phyloP scores from a whole-genome alignment of 1,140 invertebrate genomes.

The Melipona quadrifasciata region DNA sequence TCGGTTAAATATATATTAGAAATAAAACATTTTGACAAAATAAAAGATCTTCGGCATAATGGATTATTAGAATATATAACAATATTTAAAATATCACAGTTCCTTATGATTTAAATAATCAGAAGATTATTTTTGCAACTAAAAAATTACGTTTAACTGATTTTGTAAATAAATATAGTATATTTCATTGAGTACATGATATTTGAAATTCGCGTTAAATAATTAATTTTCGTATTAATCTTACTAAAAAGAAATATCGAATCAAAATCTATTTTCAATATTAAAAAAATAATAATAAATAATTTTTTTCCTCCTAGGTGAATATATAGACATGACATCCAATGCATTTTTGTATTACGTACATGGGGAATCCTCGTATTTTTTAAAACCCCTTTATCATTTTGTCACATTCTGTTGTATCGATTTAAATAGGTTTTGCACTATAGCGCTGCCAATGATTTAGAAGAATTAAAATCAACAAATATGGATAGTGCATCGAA shows the following conservation, averaged over 20 bases:
- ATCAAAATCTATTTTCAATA: background rate
- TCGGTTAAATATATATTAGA: too few species aligned
- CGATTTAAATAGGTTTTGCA: too few species aligned
- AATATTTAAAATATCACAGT: background rate
- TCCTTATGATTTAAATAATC: background rate
- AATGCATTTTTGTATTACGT: too few species aligned
- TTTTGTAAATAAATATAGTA: background rate
- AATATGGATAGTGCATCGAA: too few species aligned
- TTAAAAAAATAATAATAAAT: background rate
- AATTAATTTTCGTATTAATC: background rate
- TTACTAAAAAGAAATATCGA: background rate
- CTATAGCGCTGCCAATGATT: too few species aligned
- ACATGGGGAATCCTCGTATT: too few species aligned
- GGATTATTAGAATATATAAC: background rate
- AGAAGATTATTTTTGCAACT: background rate
- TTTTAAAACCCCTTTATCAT: too few species aligned
- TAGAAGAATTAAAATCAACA: too few species aligned
- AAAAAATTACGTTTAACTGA: background rate
- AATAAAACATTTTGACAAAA: background rate
- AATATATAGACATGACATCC: background rate
- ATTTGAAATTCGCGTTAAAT: background rate
- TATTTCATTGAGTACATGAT: background rate
- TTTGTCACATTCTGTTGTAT: too few species aligned
- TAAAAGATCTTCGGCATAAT: background rate
- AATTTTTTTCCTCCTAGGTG: background rate